Evolutionary conservation across 1,140 invertebrate genomes (phyloP).

Genomic region (Drosophila sechellia): DNA sequence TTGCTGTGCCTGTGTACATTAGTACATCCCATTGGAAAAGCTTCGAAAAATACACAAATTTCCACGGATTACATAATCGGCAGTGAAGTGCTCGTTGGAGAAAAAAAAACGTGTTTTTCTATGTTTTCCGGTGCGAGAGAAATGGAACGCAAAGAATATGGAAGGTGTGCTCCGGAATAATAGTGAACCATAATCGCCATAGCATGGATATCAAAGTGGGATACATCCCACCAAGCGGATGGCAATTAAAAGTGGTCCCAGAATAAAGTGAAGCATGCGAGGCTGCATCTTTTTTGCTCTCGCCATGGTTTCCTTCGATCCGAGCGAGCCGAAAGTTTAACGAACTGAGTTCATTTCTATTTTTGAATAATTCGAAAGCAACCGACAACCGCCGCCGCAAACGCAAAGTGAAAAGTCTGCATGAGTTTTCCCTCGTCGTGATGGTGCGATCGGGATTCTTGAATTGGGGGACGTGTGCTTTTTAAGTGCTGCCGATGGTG

Average conservation of each 20-base stretch:
- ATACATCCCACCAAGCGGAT: constrained; percentile 36
- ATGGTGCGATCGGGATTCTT: constrained; percentile 25
- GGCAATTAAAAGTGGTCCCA: constrained; percentile 56
- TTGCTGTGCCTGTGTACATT: constrained; percentile 33
- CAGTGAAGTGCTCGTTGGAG: constrained; percentile 42
- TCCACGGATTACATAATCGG: constrained; percentile 74
- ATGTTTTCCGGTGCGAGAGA: constrained; percentile 63
- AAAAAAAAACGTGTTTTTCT: constrained; percentile 65
- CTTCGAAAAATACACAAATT: constrained; percentile 32
- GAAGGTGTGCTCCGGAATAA: constrained; percentile 38
- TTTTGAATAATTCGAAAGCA: constrained; percentile 82
- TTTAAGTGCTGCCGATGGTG: constrained; percentile 48
- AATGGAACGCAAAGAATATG: constrained; percentile 8
- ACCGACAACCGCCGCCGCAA: constrained; percentile 34
- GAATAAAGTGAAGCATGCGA: constrained; percentile 44
- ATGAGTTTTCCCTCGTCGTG: constrained; percentile 55
- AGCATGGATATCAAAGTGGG: constrained; percentile 41
- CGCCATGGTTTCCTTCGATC: constrained; percentile 67
- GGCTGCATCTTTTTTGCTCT: constrained; percentile 34
- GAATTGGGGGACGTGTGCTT: constrained; percentile 57
- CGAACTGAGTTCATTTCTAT: constrained; percentile 85
- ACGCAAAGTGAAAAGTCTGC: constrained; percentile 78
- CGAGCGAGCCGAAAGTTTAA: constrained; percentile 77
- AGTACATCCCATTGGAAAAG: constrained; percentile 15
- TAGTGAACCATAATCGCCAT: constrained; percentile 22